Evolutionary conservation across 2,888 invertebrate species (phyloP), one percentile per base, ranked within the genome.

Genomic region (Orthosia incerta): DNA sequence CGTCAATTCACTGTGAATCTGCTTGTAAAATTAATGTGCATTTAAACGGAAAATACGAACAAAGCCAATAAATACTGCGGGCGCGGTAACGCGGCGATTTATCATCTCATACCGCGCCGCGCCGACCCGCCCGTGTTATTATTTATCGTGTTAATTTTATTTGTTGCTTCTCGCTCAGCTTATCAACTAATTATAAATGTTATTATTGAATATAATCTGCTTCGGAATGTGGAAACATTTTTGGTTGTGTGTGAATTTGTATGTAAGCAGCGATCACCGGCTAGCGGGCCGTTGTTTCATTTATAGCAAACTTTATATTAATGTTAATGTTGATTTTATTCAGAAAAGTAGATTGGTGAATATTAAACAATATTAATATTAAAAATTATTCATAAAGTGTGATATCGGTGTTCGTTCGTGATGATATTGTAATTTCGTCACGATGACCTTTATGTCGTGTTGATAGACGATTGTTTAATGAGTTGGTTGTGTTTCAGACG

Each of bases 401-500:
- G 85, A 87, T 86, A 89, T 89, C 81, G 83, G 76, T 85, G 87
- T 87, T 83, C 77, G 78, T 74, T 85, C 69, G 83, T 85, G 84
- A 84, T 83, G 79, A 87, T 86, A 88, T 83, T 84, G 80, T 83
- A 76, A 85, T 86, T 85, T 81, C 70, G 76, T 79, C 80, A 78
- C 84, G 69, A 76, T 84, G 77, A 83, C 79, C 82, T 87, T 87
- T 84, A 81, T 79, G 74, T 61, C 56, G 50, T 74, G 69, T 80
- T 79, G 79, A 67, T 69, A 64, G 50, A 74, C 48, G 66, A 62
- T 73, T 80, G 60, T 61, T 74, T 65, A 55, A 76, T 74, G 66
- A 23, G 15, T 77, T 77, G 87, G 85, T 83, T 89, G 87, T 86
- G 82, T 97, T 98, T 73, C 97, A 99, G 98, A 98, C 99, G 96